Base-by-base conservation (phyloP, 2,888 invertebrate species). In the Glaucopsyche alexis region DNA sequence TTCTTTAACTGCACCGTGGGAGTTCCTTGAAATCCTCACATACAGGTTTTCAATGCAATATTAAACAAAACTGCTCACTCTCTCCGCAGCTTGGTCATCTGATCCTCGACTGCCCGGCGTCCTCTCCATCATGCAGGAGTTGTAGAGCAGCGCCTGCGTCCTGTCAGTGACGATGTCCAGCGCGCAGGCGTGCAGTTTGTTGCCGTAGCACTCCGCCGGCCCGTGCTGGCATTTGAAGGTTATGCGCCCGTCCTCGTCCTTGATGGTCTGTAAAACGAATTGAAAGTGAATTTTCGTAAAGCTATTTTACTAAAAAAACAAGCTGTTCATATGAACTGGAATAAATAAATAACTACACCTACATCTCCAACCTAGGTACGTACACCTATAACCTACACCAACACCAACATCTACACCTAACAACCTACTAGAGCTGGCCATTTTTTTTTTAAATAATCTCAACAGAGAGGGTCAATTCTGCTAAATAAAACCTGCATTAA, bases 121-220 rank as follows among this genome's bases (percentile, higher is more conserved):
- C 7, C 8, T 9, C 9, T 76, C 76, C 79, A 96, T 96, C 96
- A 96, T 96, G 80, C 96, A 96, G 1, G 94, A 88, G 67, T 96
- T 93, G 80, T 95, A 95, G 79, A 95, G 87, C 8, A 96, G 81
- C 70, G 94, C 93, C 55, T 88, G 80, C 2, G 93, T 87, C n/a
- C 89, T 87, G 82, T 96, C 94, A 69, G 87, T 83, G 13, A 96
- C 85, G n/a, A 91, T 81, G 77, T 95, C 93, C 69, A 96, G 93
- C 0, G 94, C 94, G 84, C 97, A 97, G 0, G 96, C 96, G 83
- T 97, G 97, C 74, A 97, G 93, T 80, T 94, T 96, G 85, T 97
- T 97, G 0, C 96, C 97, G 78, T 95, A 94, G 82, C 97, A 97
- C 86, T 97, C 97, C 0, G 87, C 80, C 4, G 85, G 83, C 0